Base-by-base conservation (phyloP, 1,140 invertebrate genomes). In the Orussus abietinus region DNA sequence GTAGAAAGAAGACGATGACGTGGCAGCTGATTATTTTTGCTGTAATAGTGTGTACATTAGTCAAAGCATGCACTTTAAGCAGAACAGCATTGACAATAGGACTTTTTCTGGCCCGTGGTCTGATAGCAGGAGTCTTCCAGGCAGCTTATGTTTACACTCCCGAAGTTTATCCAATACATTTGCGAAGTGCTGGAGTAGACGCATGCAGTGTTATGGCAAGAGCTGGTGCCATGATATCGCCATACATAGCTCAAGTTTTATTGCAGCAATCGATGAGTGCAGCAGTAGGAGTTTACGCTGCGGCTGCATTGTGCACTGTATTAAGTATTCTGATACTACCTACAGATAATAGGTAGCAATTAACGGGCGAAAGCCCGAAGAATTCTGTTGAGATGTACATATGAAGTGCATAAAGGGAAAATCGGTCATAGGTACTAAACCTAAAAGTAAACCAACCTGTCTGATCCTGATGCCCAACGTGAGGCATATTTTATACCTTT, bases 101-200 rank as follows among this genome's bases (percentile, higher is more conserved):
- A 34, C 69, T 97, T 30, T 96, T 96, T 69, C 64, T 95, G 45
- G 90, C 92, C 0, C 77, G 94, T 59, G 92, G 90, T 4, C 87
- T 96, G 38, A 93, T 96, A 47, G 92, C 91, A 18, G 90, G 92
- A 2, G 83, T 94, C 3, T 96, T 97, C 62, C 92, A 95, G 79
- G 91, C 90, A 10, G 89, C 90, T 0, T 96, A 97, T 62, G 91
- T 96, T 10, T 96, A 97, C 57, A 96, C 93, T 10, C 91, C 92
- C 14, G 92, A 96, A 79, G 88, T 94, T 39, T 96, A 96, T 68
- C 92, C 93, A 0, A 95, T 90, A 3, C 88, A 88, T 29, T 77
- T 94, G 46, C 67, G 92, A 47, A 86, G 90, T 19, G 83, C 92
- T 22, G 92, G 92, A 1, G 82, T 96, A 1, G 92, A 91, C 3